Base-by-base conservation (phyloP, 1,140 invertebrate genomes). In the Plutomurus gul region DNA sequence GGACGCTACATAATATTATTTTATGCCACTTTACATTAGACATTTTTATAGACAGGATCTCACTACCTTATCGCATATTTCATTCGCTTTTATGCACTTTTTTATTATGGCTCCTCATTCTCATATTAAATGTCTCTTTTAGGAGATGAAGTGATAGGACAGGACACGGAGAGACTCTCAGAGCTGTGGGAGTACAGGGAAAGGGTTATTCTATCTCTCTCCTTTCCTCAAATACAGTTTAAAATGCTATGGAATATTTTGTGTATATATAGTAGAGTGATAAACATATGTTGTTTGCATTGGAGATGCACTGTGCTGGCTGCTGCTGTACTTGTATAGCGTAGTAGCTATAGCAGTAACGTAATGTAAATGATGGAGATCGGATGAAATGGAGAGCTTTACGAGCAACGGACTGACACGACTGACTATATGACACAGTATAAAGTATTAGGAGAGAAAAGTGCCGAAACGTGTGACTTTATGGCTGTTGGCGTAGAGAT, bases 81-180 rank as follows among this genome's bases (percentile, higher is more conserved):
- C 56, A 65, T 65, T 65, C 36, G 56, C 27, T 65, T 65, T 65
- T 65, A 65, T 65, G 56, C 56, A 65, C 25, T 65, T 65, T 51
- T 65, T 65, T 65, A 65, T 65, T 65, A 65, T 30, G 18, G 30
- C 13, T 16, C 0, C 16, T 10, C 27, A 36, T 60, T 60, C 56
- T 33, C 36, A 65, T 65, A 65, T 65, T 65, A 65, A 65, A 65
- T 65, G 56, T 65, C 27, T 65, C 11, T 65, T 65, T 65, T 33
- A 65, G 56, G 30, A 65, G 56, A 65, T 65, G 56, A 65, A 65
- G 27, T 65, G 56, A 65, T 65, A 65, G 56, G 13, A 51, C 18
- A 20, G 47, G n/a, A n/a, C n/a, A n/a, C n/a, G n/a, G n/a, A n/a
- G n/a, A n/a, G n/a, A n/a, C n/a, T n/a, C n/a, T n/a, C n/a, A n/a